Conservation (phyloP, 2,888 invertebrate genomes). For the Drosophila prolongata region DNA sequence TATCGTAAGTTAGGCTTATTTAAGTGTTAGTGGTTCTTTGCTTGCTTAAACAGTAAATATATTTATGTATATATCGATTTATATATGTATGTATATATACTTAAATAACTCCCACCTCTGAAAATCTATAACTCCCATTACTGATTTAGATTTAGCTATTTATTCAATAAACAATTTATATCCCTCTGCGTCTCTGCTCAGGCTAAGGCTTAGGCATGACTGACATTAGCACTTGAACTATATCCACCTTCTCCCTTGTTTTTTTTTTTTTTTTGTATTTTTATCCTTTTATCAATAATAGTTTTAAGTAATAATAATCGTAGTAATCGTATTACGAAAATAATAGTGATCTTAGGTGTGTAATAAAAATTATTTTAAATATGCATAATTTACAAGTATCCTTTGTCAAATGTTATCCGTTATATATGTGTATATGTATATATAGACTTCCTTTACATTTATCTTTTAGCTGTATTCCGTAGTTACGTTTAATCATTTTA, state of each 20-base stretch:
- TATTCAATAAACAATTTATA: conserved; percentile 41
- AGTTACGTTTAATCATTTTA: conserved; percentile 48
- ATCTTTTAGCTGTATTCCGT: conserved; percentile 47
- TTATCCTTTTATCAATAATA: conserved; percentile 47
- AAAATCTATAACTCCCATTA: conserved; percentile 58
- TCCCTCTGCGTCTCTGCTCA: conserved; percentile 31
- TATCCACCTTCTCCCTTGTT: conserved; percentile 21
- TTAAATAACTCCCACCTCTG: conserved; percentile 60
- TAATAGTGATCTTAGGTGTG: conserved; percentile 65
- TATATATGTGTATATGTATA: conserved; percentile 31
- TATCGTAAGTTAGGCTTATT: conserved; percentile 73
- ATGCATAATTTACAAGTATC: conserved; percentile 64
- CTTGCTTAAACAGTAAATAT: conserved; percentile 73
- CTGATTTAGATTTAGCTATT: conserved; percentile 45
- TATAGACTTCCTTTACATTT: conserved; percentile 28
- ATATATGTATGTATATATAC: conserved; percentile 60
- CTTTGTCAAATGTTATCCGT: conserved; percentile 49
- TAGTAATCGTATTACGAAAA: conserved; percentile 73
- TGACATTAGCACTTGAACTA: conserved; percentile 61
- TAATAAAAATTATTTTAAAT: conserved; percentile 69
- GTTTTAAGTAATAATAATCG: conserved; percentile 52
- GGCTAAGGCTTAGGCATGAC: conserved; percentile 42
- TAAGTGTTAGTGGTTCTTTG: conserved; percentile 80
- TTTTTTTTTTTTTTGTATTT: conserved; percentile 10
- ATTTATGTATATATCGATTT: conserved; percentile 45